Base-by-base conservation (phyloP, 1,140 invertebrate genomes). In the Gryllus bimaculatus region DNA sequence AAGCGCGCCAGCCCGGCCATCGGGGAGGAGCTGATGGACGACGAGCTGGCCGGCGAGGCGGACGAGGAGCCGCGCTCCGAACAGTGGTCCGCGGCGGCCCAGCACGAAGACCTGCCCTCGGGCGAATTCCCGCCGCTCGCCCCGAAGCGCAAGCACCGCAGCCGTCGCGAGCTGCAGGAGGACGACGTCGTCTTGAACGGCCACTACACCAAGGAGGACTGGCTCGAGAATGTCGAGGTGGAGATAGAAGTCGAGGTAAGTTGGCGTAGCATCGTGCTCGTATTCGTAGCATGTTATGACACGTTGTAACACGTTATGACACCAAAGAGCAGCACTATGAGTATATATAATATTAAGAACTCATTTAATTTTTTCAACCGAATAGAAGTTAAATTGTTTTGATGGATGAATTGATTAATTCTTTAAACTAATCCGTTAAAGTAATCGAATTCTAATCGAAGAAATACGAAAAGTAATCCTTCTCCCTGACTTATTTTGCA, bases 131-230 rank as follows among this genome's bases (percentile, higher is more conserved):
- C 83, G 8, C 85, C 86, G 0, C 75, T 81, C 0, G 82, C 83
- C 8, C 84, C 86, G 8, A 86, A 85, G 80, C 83, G 85, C 8
- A 85, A 85, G 75, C 80, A 81, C 21, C 79, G 84, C 74, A 81
- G 83, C 76, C 84, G 84, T 74, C 85, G 86, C n/a, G 86, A 87
- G 12, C 85, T 18, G 81, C 82, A 82, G 80, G 54, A 78, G 15
- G 83, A 83, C 5, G 84, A 82, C 7, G 77, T 73, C 47, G 78
- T 8, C 77, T 77, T 8, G 82, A 80, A 77, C 82, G 74, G 75
- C 80, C 74, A 78, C 48, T 81, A 80, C 78, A 78, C 76, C 47
- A 80, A 79, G 47, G 80, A 83, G 20, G 78, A 82, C 20, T 82
- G 81, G 81, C 18, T 81, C 15, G 80, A 81, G 75, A 79, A 80